These are phyloP conservation scores for Tylochromis polylepis DNA, from an alignment of 2,113 vertebrate species.

Conservation along the genomic window DNA sequence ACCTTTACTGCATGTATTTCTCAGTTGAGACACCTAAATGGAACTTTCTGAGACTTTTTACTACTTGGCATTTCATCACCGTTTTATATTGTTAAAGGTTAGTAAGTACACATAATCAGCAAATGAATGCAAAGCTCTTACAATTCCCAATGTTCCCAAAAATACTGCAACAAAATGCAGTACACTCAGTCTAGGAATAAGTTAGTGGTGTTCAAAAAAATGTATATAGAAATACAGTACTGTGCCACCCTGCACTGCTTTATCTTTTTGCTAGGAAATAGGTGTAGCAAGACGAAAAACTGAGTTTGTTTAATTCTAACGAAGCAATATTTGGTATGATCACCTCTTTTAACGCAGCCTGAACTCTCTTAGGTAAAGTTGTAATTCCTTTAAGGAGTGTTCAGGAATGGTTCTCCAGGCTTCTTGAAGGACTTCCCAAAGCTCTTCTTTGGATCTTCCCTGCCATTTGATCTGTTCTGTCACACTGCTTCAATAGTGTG, in stretches of 20 bases:
- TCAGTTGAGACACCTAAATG: background rate
- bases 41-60: background rate
- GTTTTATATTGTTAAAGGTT: background rate
- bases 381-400: background rate
- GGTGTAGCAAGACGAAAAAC: rapidly evolving
- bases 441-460: background rate
- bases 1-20: background rate
- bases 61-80: background rate
- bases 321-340: too few species aligned
- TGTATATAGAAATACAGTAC: background rate
- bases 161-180: background rate
- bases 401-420: background rate
- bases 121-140: background rate
- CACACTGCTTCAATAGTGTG: too few species aligned
- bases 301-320: rapidly evolving
- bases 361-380: background rate
- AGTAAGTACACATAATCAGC: background rate
- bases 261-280: background rate
- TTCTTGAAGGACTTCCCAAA: background rate
- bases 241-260: background rate
- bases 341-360: too few species aligned
- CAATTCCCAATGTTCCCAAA: background rate
- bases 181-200: background rate
- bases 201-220: background rate
- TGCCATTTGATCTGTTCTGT: too few species aligned